A percentile compares a stretch with the other conserved stretches of the same genome.
phyloP scores from a whole-genome alignment of 2,888 invertebrate species.

The Orthosia gracilis region DNA sequence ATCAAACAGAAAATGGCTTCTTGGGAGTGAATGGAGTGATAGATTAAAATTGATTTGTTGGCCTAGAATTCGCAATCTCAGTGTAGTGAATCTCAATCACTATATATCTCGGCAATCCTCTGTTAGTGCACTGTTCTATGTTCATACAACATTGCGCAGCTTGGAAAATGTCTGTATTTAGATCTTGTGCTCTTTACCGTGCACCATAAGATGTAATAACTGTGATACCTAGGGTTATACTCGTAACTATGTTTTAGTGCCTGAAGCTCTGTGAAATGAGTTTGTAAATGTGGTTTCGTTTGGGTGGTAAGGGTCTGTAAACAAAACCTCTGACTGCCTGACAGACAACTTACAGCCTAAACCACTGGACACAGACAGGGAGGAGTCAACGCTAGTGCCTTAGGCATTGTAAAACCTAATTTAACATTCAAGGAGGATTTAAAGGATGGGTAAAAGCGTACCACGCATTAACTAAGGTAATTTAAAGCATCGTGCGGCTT shows the following conservation, averaged over 20 bases:
- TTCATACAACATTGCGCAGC: background rate
- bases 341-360: background rate
- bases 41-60: conserved; percentile 29
- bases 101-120: background rate
- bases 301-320: background rate
- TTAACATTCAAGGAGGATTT: too few relatives aligned
- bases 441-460: too few relatives aligned
- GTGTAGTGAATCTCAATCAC: background rate
- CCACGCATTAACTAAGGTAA: background rate
- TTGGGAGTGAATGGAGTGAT: background rate
- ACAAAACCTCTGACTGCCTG: conserved; percentile 9
- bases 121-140: background rate
- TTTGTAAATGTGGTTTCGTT: conserved; percentile 7
- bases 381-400: too few relatives aligned
- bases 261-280: background rate
- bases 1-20: conserved; percentile 13
- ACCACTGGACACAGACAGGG: background rate
- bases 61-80: conserved; percentile 12
- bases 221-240: background rate
- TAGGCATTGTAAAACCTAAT: too few relatives aligned
- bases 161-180: background rate
- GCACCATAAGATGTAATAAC: background rate
- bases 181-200: background rate
- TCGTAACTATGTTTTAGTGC: background rate
- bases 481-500: background rate